Evolutionary conservation across 2,797 vertebrate genomes (phyloP), one percentile per base, ranked within the genome.

Genomic region (Dromococcyx pavoninus): DNA sequence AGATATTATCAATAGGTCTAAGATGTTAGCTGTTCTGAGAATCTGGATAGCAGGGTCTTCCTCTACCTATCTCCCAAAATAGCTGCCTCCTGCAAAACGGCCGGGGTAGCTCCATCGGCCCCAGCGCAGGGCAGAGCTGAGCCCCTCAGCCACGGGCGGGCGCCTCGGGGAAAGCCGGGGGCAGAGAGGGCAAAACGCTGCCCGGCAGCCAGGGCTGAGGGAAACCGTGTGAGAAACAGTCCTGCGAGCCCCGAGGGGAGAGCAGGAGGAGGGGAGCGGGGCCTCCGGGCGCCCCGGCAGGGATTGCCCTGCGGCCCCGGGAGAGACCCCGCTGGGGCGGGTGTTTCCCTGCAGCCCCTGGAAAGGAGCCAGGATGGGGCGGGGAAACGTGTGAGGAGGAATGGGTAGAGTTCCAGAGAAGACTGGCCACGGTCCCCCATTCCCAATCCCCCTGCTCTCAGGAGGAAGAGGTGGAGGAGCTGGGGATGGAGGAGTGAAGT

Each of bases 401-500:
- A 6, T 18, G 23, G 3, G 17, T 8, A 22, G 23, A 3, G 22
- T 10, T 3, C 41, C 51, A 24, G 43, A 13, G 30, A 33, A 50
- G 30, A 1, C 30, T 43, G 30, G 9, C 17, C 2, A 0, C 25
- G 9, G 30, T 2, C 9, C 7, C 28, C 13, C 25, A 7, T 25
- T 1, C 11, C 7, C 33, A 10, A 3, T 33, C 5, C 2, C 10
- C 19, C 16, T 10, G 22, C 9, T 50, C 43, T 46, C 19, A 25
- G 64, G 21, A 22, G 7, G 17, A 27, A 2, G 14, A 39, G 10
- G 28, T 9, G 7, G 33, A 39, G 28, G 28, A 18, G 23, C 39
- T 1, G 0, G 15, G 23, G 3, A 9, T 11, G 27, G 5, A 27
- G 11, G 3, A n/a, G 9, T 33, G 43, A 65, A 30, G 16, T 1